Evolutionary conservation across 2,797 vertebrate genomes (phyloP), one percentile per base, ranked within the genome.

Genomic region (Lagocephalus sceleratus): DNA sequence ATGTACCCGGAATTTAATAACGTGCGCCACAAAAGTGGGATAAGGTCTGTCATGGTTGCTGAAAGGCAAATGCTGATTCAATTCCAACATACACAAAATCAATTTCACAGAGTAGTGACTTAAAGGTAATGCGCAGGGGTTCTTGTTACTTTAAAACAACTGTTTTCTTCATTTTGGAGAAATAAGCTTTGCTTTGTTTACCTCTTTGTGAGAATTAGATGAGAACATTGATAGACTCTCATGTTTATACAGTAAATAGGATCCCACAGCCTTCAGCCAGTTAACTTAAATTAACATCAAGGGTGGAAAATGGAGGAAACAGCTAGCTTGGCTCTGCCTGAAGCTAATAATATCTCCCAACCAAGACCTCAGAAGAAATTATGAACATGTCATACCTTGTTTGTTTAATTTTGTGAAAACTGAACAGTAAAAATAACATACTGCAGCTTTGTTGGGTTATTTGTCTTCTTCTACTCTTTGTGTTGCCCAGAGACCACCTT

Each of bases 1-100:
- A 74, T 57, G 57, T 51, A 74, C 59, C 71, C 65, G 57, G 50
- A 50, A 12, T 53, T 67, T 46, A n/a, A 46, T 53, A 39, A 57
- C 32, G 29, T 2, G 8, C 16, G 48, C 16, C 22, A 52, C 9
- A 23, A 48, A 63, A 43, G 12, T 1, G 14, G 26, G 35, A 59
- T 29, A 54, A 60, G 52, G 52, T 71, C 47, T 67, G 51, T 21
- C 14, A 19, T 21, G 19, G 44, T n/a, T 46, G 57, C 19, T 53
- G 41, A 49, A 40, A 49, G 43, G 42, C 35, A 42, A 29, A 46
- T 39, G 42, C 10, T 29, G 54, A 63, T 48, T 10, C 43, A 43
- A 53, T 47, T 51, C 11, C 1, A 49, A 46, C 23, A 51, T 17
- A 32, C 1, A 39, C 32, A 46, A 54, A 57, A 54, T 9, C 47